These are phyloP conservation scores for Coracias cyanogaster DNA, from an alignment of 2,797 vertebrate species.

Conservation along the genomic window DNA sequence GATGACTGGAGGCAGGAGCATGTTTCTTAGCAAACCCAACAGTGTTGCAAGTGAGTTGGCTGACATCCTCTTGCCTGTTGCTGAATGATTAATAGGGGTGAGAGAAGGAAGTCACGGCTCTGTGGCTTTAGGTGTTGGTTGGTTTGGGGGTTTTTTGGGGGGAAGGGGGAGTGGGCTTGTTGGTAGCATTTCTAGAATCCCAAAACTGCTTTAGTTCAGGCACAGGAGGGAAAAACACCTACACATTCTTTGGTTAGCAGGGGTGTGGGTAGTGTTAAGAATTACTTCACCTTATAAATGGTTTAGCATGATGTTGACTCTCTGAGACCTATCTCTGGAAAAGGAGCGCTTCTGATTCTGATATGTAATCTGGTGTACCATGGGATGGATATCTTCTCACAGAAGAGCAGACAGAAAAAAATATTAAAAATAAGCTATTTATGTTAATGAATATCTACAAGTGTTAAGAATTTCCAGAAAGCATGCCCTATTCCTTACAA, in stretches of 20 bases:
- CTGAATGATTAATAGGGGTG: background rate
- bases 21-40: background rate
- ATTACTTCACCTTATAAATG: background rate
- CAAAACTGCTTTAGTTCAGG: background rate
- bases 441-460: background rate
- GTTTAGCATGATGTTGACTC: background rate
- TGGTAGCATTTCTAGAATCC: background rate
- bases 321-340: background rate
- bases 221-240: background rate
- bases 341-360: background rate
- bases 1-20: background rate
- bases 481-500: background rate
- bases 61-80: background rate
- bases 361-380: background rate
- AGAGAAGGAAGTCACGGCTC: background rate
- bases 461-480: background rate
- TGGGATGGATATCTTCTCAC: background rate
- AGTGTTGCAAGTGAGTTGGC: background rate
- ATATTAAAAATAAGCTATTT: background rate
- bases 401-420: background rate
- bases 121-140: background rate
- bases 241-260: background rate
- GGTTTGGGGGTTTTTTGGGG: background rate
- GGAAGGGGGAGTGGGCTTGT: rapidly evolving
- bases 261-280: background rate